These are phyloP conservation scores for Dolichomitus sp. DNA, from an alignment of 2,888 invertebrate species.

Conservation along the genomic window DNA sequence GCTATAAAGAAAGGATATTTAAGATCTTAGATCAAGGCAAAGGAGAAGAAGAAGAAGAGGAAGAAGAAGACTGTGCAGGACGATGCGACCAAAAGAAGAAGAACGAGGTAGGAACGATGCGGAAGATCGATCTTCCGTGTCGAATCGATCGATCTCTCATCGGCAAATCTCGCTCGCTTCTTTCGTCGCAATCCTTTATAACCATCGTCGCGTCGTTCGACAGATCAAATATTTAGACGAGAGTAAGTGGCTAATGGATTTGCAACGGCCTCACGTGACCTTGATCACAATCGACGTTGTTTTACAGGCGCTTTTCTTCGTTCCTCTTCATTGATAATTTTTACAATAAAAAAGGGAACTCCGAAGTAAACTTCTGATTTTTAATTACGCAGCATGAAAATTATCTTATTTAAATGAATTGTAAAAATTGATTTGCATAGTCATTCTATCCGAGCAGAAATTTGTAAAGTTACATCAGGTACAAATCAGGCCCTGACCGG, in stretches of 20 bases:
- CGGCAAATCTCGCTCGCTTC: constrained; percentile 38
- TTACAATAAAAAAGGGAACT: neutral
- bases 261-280: constrained; percentile 70
- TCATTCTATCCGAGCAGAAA: too few species aligned
- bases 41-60: constrained; percentile 16
- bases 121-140: constrained; percentile 63
- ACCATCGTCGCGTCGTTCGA: constrained; percentile 24
- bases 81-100: constrained; percentile 8
- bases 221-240: constrained; percentile 74
- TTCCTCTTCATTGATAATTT: neutral
- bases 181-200: constrained; percentile 25
- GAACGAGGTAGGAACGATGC: constrained; percentile 44
- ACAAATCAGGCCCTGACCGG: too few species aligned
- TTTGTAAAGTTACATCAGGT: too few species aligned
- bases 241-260: constrained; percentile 71
- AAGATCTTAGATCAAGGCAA: constrained; percentile 46
- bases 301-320: constrained; percentile 26
- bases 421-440: too few species aligned
- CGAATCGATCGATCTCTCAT: constrained; percentile 66
- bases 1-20: constrained; percentile 69
- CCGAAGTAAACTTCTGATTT: too few species aligned
- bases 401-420: too few species aligned
- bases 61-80: neutral
- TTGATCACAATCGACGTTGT: constrained; percentile 39
- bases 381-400: too few species aligned